phyloP scores from a whole-genome alignment of 2,113 vertebrate genomes.

The Psephotus haematonotus region DNA sequence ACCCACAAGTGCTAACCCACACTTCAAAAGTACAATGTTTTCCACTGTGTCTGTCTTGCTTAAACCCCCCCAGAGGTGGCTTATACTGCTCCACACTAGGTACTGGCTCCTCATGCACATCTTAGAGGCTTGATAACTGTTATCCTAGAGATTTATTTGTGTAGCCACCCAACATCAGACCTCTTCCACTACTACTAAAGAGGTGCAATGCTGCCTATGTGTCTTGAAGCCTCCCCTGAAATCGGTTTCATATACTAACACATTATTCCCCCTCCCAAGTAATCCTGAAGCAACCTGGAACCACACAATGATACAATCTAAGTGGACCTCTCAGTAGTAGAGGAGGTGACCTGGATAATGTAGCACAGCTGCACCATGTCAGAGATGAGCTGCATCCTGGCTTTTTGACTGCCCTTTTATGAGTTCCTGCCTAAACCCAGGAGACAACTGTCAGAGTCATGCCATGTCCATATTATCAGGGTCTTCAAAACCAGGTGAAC shows the following conservation, averaged over 20 bases:
- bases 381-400: background rate
- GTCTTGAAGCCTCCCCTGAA: background rate
- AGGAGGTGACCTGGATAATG: background rate
- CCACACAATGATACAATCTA: too few relatives aligned
- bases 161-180: background rate
- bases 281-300: background rate
- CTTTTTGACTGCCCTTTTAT: background rate
- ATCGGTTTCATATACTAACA: background rate
- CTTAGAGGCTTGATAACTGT: background rate
- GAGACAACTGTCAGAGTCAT: background rate
- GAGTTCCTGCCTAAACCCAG: accelerated
- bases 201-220: accelerated
- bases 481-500: background rate
- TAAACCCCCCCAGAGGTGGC: background rate
- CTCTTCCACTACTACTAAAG: background rate
- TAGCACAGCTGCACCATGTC: background rate
- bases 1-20: background rate
- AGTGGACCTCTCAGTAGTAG: background rate
- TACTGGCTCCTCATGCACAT: background rate
- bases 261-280: background rate
- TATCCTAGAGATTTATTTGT: background rate
- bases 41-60: background rate
- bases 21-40: background rate
- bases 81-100: background rate
- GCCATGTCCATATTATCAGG: background rate